These are phyloP conservation scores for Diogma glabrata DNA, from an alignment of 2,888 invertebrate genomes.

Conservation along the genomic window DNA sequence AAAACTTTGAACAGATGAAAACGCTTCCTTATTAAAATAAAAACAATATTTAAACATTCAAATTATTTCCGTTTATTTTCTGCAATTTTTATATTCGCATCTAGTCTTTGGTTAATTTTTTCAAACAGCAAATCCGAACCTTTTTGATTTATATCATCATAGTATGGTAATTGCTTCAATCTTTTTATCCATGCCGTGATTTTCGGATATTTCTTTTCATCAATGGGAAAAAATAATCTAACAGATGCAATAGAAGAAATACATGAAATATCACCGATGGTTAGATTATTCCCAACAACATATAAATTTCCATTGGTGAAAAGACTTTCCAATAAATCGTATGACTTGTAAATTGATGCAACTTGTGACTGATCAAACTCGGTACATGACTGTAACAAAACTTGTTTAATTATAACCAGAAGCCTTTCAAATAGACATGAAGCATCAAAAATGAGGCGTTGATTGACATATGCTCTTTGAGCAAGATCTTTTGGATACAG, in stretches of 20 bases:
- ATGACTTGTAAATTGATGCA: conserved; percentile 27
- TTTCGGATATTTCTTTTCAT: conserved; percentile 20
- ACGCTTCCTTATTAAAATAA: too few relatives aligned
- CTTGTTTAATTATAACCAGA: conserved; percentile 25
- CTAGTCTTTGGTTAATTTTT: neutral
- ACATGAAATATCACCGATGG: conserved; percentile 1
- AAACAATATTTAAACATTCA: too few relatives aligned
- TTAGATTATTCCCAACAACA: conserved; percentile 21
- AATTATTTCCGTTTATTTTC: too few relatives aligned
- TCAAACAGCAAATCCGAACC: conserved; percentile 23
- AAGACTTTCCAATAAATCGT: conserved; percentile 26
- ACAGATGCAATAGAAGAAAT: neutral
- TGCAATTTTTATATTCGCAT: too few relatives aligned
- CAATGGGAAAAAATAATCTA: neutral
- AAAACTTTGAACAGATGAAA: too few relatives aligned
- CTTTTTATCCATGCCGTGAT: conserved; percentile 26
- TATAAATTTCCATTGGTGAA: conserved; percentile 25
- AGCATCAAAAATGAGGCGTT: conserved; percentile 40
- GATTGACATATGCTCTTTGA: conserved; percentile 40
- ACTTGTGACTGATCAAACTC: conserved; percentile 22
- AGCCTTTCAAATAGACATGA: conserved; percentile 35
- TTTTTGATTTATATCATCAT: conserved; percentile 24
- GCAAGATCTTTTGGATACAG: conserved; percentile 45
- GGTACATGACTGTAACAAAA: neutral
- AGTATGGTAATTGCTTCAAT: conserved; percentile 26